Evolutionary conservation across 35 echinoderm and acorn worm genomes (phyloP), one percentile per base, ranked within the genome.

Genomic region (Apostichopus californicus): DNA sequence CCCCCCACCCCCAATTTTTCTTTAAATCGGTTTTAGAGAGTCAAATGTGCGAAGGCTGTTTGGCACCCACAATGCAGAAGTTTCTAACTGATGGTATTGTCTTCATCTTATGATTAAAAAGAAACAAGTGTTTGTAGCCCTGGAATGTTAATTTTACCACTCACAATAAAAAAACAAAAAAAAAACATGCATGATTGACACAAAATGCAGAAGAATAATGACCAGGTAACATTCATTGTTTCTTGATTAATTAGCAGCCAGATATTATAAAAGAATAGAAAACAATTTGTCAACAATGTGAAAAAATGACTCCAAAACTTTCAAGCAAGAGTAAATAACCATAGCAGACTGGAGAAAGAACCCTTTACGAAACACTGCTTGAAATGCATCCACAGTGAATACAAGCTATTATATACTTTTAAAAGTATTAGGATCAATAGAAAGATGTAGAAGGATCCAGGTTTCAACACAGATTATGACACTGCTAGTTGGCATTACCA

Each of bases 141-240:
- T 75, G 71, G 71, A 75, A 75, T 75, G 71, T 75, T 75, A 75
- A 75, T 20, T 75, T 14, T 68, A 68, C 64, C 64, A 68, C 64
- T 46, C 34, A 46, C 34, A 46, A 46, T 46, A 46, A 46, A 46
- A 46, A 46, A 46, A 2, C 2, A 75, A 14, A 7, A 18, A 18
- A 22, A 22, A 75, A 13, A 75, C 71, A 20, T 20, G 71, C 71
- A 75, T 18, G 15, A 18, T n/a, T 2, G 17, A 75, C 71, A 22
- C 14, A 22, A 75, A 15, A 75, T 20, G 15, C 71, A 22, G 71
- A 75, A 75, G 71, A 75, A 75, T 4, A n/a, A 20, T 18, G 71
- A 75, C 71, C 71, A 18, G 21, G 71, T 22, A 75, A 75, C 71
- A 75, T n/a, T 75, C 17, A 75, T 7, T 75, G 71, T 20, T 18